Percentiles rank a stretch among this genome's conserved stretches.
Conservation (phyloP, 2,113 vertebrate species). For the Stictonetta naevosa region DNA sequence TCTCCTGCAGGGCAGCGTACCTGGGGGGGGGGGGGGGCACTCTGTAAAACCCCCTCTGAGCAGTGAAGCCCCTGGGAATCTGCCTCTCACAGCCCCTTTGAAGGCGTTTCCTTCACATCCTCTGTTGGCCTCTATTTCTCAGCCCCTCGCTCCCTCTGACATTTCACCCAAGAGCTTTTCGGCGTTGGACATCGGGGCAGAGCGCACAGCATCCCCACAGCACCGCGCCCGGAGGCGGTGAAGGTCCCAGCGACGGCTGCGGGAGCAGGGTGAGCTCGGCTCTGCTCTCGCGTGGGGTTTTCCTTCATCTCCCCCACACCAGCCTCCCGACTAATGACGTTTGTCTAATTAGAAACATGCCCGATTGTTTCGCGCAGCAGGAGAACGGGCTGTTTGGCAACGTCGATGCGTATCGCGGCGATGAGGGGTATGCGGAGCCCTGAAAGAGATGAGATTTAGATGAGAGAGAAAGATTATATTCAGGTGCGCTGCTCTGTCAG, state of each 20-base stretch:
- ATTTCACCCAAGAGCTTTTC: not conserved
- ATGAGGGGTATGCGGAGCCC: not conserved
- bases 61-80: not conserved
- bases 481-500: conserved; percentile 32
- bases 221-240: not conserved
- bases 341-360: conserved; percentile 27
- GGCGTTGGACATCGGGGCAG: not conserved
- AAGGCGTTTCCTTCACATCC: not conserved
- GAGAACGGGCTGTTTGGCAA: not conserved
- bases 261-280: not conserved
- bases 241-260: not conserved
- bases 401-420: not conserved
- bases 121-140: no score
- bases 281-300: not conserved
- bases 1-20: accelerated
- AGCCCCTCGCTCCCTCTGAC: not conserved
- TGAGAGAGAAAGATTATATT: not conserved
- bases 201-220: not conserved
- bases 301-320: not conserved
- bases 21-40: accelerated
- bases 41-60: not conserved
- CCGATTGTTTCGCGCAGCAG: conserved; percentile 34
- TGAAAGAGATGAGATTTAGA: not conserved
- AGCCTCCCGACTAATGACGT: not conserved
- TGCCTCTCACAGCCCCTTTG: not conserved